Conservation (phyloP, 2,797 vertebrate genomes). For the Oreortyx pictus region DNA sequence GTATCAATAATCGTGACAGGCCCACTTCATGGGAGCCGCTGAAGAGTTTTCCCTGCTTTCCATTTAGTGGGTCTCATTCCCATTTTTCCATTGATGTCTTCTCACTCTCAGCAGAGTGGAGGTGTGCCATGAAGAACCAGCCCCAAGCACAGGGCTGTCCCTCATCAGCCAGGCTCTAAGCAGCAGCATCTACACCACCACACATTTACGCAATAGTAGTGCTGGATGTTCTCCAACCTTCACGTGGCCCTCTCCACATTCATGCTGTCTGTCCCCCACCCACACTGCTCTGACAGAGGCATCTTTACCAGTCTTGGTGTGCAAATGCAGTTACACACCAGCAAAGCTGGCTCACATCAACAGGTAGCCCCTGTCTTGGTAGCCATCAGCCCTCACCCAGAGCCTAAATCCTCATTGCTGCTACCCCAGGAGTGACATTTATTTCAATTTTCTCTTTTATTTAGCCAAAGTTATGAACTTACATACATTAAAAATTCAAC, state of each 20-base stretch:
- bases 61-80: background rate
- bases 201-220: background rate
- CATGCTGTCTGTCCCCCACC: background rate
- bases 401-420: background rate
- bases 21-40: accelerated
- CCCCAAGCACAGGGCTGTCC: background rate
- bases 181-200: accelerated
- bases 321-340: accelerated
- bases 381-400: background rate
- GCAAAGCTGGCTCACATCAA: accelerated
- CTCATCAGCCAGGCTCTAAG: background rate
- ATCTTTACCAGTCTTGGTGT: accelerated
- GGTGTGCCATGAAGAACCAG: accelerated
- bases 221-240: background rate
- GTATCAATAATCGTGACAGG: background rate
- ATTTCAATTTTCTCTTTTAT: background rate
- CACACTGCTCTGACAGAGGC: background rate
- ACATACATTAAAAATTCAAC: background rate
- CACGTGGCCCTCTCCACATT: background rate
- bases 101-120: accelerated
- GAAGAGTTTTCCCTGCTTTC: accelerated
- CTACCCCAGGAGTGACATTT: background rate
- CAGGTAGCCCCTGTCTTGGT: background rate
- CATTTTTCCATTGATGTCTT: accelerated
- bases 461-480: background rate